Conservation (phyloP, 1,140 invertebrate genomes). For the Aphelinus atriplicis region DNA sequence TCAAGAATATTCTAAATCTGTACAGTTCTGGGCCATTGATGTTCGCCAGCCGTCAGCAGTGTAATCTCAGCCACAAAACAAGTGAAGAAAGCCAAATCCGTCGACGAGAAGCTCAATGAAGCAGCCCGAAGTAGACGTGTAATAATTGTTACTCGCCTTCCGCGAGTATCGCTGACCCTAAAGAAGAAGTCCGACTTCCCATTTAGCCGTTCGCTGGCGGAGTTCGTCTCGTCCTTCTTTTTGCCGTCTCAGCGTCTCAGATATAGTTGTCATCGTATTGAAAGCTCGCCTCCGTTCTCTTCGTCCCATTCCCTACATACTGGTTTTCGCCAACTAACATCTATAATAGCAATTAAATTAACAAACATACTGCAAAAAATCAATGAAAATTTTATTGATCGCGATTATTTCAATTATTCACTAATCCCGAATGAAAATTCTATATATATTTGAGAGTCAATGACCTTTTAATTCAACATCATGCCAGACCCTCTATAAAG, state of each 20-base stretch:
- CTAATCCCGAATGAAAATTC: too few relatives aligned
- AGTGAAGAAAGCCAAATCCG: constrained; percentile 11
- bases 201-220: background rate
- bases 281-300: constrained; percentile 46
- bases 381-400: too few relatives aligned
- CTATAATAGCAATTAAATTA: too few relatives aligned
- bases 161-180: constrained; percentile 31
- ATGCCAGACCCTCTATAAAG: too few relatives aligned
- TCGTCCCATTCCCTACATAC: too few relatives aligned
- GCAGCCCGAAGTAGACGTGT: constrained; percentile 8
- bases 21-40: constrained; percentile 7
- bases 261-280: constrained; percentile 20
- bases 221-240: constrained; percentile 12
- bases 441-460: too few relatives aligned
- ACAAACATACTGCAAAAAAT: too few relatives aligned
- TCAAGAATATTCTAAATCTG: too few relatives aligned
- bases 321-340: too few relatives aligned
- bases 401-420: too few relatives aligned
- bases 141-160: constrained; percentile 22
- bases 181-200: background rate
- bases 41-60: constrained; percentile 4
- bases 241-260: constrained; percentile 24
- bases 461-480: too few relatives aligned
- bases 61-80: constrained; percentile 4
- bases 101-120: background rate